Evolutionary conservation across 2,113 vertebrate species (phyloP).

Genomic region (Strigops habroptila): DNA sequence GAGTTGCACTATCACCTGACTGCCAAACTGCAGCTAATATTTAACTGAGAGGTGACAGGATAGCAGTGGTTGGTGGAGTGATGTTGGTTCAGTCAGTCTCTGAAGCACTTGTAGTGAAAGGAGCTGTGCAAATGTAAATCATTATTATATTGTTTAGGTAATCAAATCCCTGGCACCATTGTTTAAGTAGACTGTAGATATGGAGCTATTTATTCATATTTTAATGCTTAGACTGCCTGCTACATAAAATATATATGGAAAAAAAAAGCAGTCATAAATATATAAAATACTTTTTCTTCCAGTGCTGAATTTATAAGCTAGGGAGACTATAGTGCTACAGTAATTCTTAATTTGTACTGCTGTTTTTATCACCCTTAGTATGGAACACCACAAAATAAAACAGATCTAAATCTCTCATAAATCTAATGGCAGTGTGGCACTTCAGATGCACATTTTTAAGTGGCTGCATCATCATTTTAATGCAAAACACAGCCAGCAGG

Average conservation of each 20-base stretch:
- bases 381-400: constrained; percentile 26
- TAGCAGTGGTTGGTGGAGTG: neutral
- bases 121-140: constrained; percentile 11
- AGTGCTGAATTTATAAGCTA: constrained; percentile 12
- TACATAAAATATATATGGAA: constrained; percentile 22
- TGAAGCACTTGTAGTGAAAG: neutral
- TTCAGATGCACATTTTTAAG: constrained; percentile 29
- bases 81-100: neutral
- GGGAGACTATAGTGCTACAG: neutral
- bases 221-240: constrained; percentile 3
- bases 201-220: constrained; percentile 16
- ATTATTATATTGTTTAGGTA: constrained; percentile 21
- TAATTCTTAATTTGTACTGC: constrained; percentile 44
- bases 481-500: constrained; percentile 35
- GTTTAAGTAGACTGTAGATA: constrained; percentile 37
- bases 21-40: neutral
- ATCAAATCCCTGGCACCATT: neutral
- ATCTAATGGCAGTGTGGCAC: neutral
- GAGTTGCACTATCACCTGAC: neutral
- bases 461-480: constrained; percentile 4
- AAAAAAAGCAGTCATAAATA: constrained; percentile 21
- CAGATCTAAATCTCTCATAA: constrained; percentile 4
- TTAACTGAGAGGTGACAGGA: neutral
- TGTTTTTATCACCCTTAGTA: constrained; percentile 19
- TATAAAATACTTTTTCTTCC: neutral